Base-by-base conservation (phyloP, 2,888 invertebrate genomes). In the Caenorhabditis imperialis region DNA sequence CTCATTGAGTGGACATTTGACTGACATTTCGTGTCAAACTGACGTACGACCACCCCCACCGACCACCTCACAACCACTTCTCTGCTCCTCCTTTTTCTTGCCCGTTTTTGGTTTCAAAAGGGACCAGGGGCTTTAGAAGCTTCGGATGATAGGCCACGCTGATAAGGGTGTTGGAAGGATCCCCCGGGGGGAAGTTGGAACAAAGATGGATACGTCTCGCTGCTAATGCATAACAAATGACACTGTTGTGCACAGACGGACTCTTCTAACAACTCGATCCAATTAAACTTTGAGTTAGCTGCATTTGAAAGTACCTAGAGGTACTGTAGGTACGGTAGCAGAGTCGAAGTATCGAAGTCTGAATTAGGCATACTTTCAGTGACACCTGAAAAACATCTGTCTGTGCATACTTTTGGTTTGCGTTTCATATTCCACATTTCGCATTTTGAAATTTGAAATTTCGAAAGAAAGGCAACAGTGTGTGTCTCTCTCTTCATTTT, bases 1-100 rank as follows among this genome's bases (percentile, higher is more conserved):
- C 63, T 65, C 65, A 65, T 65, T 65, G 55, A 65, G 65, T 65
- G 65, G 65, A 65, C 65, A 37, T 65, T 65, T 65, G 65, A 65
- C 65, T 65, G 65, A 65, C 65, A 65, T 57, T 65, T 65, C 65
- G 65, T 65, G 65, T 65, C 65, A 65, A 65, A 65, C 65, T 65
- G 65, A 65, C 65, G 50, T 55, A 65, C 65, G 55, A 65, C 65
- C 65, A 65, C 65, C 65, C 63, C 22, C 30, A 51, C 33, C 42
- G 53, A 18, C 33, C 51, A 27, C 42, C 42, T 61, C 61, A 44
- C 48, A 7, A 7, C 10, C 50, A 50, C 55, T 65, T 44, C 65
- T 57, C 65, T 50, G 33, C 37, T 8, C 38, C 18, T 44, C n/a
- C 30, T 23, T 54, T 27, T 37, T 25, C 30, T 30, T 51, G n/a